These are phyloP conservation scores for Littorina saxatilis DNA, from an alignment of 1,140 invertebrate species.

Conservation along the genomic window DNA sequence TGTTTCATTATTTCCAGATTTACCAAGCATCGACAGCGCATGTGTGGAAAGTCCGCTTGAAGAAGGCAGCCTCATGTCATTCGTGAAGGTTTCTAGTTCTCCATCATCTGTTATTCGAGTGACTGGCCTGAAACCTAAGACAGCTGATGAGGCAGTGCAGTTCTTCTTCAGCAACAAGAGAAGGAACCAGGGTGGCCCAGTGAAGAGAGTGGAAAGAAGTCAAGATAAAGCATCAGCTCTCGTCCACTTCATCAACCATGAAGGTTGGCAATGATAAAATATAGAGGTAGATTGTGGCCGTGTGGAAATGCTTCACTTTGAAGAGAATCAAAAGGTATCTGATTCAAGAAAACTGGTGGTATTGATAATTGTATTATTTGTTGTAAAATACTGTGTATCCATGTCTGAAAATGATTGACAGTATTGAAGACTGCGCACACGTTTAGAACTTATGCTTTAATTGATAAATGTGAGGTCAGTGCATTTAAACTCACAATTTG, in stretches of 20 bases:
- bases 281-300: background rate
- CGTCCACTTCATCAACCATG: background rate
- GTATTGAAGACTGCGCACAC: too few relatives aligned
- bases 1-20: too few relatives aligned
- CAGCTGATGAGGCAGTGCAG: background rate
- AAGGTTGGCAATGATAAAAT: background rate
- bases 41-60: background rate
- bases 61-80: background rate
- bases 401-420: too few relatives aligned
- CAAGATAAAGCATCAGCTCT: background rate
- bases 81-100: background rate
- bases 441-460: too few relatives aligned
- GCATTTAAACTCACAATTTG: too few relatives aligned
- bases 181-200: conserved; percentile 16
- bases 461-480: too few relatives aligned
- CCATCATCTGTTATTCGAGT: background rate
- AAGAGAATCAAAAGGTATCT: too few relatives aligned
- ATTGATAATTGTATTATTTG: too few relatives aligned
- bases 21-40: background rate
- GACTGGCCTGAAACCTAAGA: background rate
- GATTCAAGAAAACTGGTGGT: too few relatives aligned
- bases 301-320: too few relatives aligned
- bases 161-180: conserved; percentile 28
- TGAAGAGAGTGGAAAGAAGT: background rate
- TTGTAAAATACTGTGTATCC: too few relatives aligned